phyloP scores from a whole-genome alignment of 1,140 invertebrate genomes.

The Drosophila insularis region DNA sequence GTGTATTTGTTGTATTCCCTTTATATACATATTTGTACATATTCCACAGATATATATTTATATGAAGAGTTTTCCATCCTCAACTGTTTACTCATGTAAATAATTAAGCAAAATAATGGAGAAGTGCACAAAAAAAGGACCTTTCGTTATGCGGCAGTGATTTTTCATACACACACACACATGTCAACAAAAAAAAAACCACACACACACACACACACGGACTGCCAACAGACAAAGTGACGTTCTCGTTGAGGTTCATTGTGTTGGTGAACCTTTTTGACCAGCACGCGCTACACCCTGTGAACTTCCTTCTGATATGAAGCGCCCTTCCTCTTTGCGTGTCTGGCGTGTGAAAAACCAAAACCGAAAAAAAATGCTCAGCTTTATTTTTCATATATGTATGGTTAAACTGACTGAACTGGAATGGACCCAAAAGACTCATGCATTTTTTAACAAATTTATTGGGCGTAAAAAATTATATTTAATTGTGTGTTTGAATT shows the following conservation, averaged over 20 bases:
- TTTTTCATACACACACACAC: slow-evolving; percentile 52
- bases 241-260: slow-evolving; percentile 50
- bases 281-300: slow-evolving; percentile 36
- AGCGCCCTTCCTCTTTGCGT: slow-evolving; percentile 27
- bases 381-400: slow-evolving; percentile 60
- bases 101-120: slow-evolving; percentile 77
- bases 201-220: neutral
- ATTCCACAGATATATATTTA: slow-evolving; percentile 2
- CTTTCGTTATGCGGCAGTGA: slow-evolving; percentile 62
- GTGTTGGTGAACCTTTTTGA: slow-evolving; percentile 55
- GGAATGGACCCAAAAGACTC: slow-evolving; percentile 34
- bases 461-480: slow-evolving; percentile 68
- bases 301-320: slow-evolving; percentile 17
- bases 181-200: slow-evolving; percentile 46
- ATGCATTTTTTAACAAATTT: slow-evolving; percentile 70
- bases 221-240: slow-evolving; percentile 49
- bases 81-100: slow-evolving; percentile 79
- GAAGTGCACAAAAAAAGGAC: slow-evolving; percentile 52
- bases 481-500: slow-evolving; percentile 63
- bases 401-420: slow-evolving; percentile 46
- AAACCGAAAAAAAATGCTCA: slow-evolving; percentile 45
- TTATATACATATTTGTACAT: slow-evolving; percentile 17
- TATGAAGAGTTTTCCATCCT: slow-evolving; percentile 47
- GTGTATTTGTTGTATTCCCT: too few relatives aligned
- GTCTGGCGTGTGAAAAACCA: slow-evolving; percentile 51